Percentiles rank a stretch among this genome's conserved stretches.
Conservation (phyloP, 2,113 vertebrate species). For the Herpailurus yagouaroundi region DNA sequence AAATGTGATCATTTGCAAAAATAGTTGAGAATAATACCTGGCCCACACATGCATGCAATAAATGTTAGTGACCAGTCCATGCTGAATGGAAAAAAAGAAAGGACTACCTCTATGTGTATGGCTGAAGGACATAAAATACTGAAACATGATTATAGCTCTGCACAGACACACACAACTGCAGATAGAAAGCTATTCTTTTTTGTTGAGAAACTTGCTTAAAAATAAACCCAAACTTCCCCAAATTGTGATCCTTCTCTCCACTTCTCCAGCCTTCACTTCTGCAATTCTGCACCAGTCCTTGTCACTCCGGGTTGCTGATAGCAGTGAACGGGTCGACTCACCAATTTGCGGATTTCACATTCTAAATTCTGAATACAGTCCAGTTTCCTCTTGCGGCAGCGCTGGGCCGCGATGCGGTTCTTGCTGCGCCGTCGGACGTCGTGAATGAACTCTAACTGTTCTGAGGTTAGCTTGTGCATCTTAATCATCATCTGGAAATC, state of each 20-base stretch:
- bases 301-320: neutral
- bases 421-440: slow-evolving; percentile 97
- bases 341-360: slow-evolving; percentile 99
- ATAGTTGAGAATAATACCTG: neutral
- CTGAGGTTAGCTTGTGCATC: slow-evolving; percentile 99
- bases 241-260: neutral
- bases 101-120: neutral
- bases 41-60: neutral
- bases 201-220: neutral
- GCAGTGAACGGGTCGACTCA: slow-evolving; percentile 70
- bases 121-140: neutral
- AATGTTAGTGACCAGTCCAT: neutral
- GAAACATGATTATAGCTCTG: neutral
- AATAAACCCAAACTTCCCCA: neutral
- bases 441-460: slow-evolving; percentile 99
- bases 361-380: slow-evolving; percentile 99
- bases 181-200: neutral
- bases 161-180: neutral
- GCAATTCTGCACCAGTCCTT: neutral
- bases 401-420: slow-evolving; percentile 98
- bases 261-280: neutral
- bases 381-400: slow-evolving; percentile 98
- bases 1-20: neutral
- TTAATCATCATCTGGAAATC: slow-evolving; percentile 99
- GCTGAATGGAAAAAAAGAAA: neutral